phyloP scores from a whole-genome alignment of 2,113 vertebrate genomes.

The Muntiacus muntjak region DNA sequence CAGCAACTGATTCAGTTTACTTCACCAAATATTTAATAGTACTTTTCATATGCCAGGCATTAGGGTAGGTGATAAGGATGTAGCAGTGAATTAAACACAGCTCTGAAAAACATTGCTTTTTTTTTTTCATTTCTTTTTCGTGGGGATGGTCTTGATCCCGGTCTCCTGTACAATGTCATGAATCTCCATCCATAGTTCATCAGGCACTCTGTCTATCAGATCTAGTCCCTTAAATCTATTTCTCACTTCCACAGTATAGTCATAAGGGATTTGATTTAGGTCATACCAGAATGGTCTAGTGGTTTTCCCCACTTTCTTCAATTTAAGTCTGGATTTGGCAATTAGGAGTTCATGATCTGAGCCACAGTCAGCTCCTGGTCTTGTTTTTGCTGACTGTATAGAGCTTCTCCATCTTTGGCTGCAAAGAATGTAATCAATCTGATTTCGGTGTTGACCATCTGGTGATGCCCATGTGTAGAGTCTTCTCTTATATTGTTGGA shows the following conservation, averaged over 20 bases:
- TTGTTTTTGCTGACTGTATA: neutral
- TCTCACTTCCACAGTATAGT: neutral
- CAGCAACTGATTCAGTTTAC: neutral
- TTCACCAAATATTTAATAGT: constrained; percentile 7
- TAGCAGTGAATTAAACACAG: neutral
- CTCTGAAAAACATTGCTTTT: neutral
- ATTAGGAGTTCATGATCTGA: neutral
- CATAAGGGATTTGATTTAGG: neutral
- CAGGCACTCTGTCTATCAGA: neutral
- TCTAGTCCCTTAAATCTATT: neutral
- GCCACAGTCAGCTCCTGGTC: neutral
- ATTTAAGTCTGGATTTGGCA: neutral
- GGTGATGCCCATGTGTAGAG: neutral
- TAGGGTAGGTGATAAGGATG: neutral
- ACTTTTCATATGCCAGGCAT: neutral
- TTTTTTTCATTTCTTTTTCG: neutral
- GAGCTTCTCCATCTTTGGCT: neutral
- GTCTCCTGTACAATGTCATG: neutral
- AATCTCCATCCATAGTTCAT: neutral
- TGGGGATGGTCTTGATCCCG: neutral
- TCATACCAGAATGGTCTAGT: neutral
- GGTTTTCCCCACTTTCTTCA: neutral
- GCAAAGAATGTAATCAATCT: neutral
- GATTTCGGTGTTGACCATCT: neutral
- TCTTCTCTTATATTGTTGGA: neutral